Conservation (phyloP, 2,797 vertebrate genomes). For the Acrocephalus scirpaceus region DNA sequence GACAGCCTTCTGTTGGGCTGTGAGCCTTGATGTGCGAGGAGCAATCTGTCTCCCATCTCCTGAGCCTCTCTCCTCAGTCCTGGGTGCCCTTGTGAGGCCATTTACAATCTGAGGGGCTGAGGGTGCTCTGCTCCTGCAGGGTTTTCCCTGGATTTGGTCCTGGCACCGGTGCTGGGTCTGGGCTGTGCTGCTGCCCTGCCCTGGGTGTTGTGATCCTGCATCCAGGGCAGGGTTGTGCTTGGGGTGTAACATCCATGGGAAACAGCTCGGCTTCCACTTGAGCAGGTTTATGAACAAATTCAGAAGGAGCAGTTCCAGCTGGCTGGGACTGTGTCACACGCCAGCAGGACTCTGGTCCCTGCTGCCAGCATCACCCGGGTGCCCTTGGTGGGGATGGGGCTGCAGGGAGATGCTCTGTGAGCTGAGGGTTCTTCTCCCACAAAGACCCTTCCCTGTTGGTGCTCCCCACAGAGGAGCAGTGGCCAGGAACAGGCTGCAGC, state of each 20-base stretch:
- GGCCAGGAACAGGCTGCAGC: not conserved
- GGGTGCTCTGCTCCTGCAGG: not conserved
- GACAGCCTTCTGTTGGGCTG: constrained; percentile 49
- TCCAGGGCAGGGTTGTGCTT: not conserved
- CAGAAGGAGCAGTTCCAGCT: not conserved
- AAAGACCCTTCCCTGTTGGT: not conserved
- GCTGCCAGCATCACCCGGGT: not conserved
- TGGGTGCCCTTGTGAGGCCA: not conserved
- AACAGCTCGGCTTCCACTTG: not conserved
- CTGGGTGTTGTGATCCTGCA: not conserved
- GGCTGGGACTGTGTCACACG: not conserved
- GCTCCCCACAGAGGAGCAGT: fast-evolving
- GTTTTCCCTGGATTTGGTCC: not conserved
- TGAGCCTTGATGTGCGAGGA: constrained; percentile 9
- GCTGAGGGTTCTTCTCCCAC: not conserved
- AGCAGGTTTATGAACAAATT: not conserved
- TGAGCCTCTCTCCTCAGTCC: not conserved
- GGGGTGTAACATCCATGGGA: not conserved
- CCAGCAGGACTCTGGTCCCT: not conserved
- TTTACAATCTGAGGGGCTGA: not conserved
- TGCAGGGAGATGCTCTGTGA: not conserved
- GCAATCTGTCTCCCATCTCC: constrained; percentile 25
- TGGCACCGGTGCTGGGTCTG: not conserved
- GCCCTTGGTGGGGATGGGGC: not conserved
- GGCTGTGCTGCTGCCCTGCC: not conserved